These are phyloP conservation scores for Drosophila tripunctata DNA, from an alignment of 2,888 invertebrate genomes.

Conservation along the genomic window DNA sequence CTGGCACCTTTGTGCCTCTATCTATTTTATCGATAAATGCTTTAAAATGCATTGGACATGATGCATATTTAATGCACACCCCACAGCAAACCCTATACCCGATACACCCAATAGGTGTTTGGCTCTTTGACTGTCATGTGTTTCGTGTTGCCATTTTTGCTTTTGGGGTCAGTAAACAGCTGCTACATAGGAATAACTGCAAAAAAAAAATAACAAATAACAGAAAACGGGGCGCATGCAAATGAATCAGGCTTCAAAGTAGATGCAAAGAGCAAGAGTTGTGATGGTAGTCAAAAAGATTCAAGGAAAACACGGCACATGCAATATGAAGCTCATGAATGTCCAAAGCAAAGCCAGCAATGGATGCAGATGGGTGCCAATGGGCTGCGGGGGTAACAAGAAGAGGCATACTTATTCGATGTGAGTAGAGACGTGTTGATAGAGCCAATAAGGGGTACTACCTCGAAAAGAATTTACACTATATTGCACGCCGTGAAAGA, in stretches of 20 bases:
- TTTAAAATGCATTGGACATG: slow-evolving; percentile 72
- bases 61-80: slow-evolving; percentile 69
- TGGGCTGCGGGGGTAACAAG: neutral
- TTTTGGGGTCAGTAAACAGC: slow-evolving; percentile 71
- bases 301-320: slow-evolving; percentile 48
- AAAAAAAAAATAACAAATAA: slow-evolving; percentile 12
- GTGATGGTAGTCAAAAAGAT: slow-evolving; percentile 45
- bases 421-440: neutral
- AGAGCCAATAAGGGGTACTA: slow-evolving; percentile 21
- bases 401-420: neutral
- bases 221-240: slow-evolving; percentile 58
- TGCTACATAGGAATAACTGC: slow-evolving; percentile 29
- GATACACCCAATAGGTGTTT: slow-evolving; percentile 19
- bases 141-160: slow-evolving; percentile 49
- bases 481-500: slow-evolving; percentile 15
- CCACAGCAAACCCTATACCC: neutral
- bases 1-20: slow-evolving; percentile 13
- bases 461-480: slow-evolving; percentile 19
- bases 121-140: slow-evolving; percentile 56
- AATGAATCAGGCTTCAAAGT: slow-evolving; percentile 56
- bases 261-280: slow-evolving; percentile 45
- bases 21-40: slow-evolving; percentile 75
- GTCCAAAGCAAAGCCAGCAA: slow-evolving; percentile 32
- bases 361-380: neutral
- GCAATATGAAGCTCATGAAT: slow-evolving; percentile 56